phyloP scores from a whole-genome alignment of 2,888 invertebrate species.

The Orgyia antiqua region DNA sequence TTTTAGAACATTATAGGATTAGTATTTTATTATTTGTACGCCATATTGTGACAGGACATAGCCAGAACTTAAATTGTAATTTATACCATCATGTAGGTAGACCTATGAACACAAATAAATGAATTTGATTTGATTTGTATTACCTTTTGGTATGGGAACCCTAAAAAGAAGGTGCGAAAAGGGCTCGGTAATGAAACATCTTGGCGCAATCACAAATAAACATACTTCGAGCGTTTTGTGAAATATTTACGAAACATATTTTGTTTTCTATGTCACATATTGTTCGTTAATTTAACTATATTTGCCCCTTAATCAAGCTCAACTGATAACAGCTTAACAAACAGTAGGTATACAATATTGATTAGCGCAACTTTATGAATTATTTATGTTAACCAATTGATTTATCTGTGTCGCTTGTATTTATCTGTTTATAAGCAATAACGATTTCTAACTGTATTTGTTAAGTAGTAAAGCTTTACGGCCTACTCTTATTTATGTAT shows the following conservation, averaged over 20 bases:
- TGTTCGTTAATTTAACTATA: background rate
- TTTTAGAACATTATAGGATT: too few species aligned
- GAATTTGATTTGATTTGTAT: too few species aligned
- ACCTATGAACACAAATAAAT: too few species aligned
- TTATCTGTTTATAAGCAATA: background rate
- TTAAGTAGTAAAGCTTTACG: background rate
- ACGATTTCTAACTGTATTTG: background rate
- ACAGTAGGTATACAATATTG: background rate
- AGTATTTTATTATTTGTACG: too few species aligned
- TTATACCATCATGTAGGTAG: too few species aligned
- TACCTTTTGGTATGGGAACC: too few species aligned
- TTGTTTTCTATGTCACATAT: background rate
- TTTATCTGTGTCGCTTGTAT: background rate
- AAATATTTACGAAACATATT: background rate
- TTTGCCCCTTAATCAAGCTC: background rate
- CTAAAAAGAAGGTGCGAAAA: slow-evolving; percentile 44
- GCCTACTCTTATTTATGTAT: too few species aligned
- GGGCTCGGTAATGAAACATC: slow-evolving; percentile 33
- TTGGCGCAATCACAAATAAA: slow-evolving; percentile 44
- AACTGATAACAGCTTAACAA: slow-evolving; percentile 1
- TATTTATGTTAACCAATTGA: background rate
- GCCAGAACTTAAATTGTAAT: too few species aligned
- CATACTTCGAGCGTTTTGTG: slow-evolving; percentile 12
- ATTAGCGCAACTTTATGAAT: background rate
- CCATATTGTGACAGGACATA: too few species aligned